Conservation (phyloP, 2,888 invertebrate genomes). For the Trimorus sp. region DNA sequence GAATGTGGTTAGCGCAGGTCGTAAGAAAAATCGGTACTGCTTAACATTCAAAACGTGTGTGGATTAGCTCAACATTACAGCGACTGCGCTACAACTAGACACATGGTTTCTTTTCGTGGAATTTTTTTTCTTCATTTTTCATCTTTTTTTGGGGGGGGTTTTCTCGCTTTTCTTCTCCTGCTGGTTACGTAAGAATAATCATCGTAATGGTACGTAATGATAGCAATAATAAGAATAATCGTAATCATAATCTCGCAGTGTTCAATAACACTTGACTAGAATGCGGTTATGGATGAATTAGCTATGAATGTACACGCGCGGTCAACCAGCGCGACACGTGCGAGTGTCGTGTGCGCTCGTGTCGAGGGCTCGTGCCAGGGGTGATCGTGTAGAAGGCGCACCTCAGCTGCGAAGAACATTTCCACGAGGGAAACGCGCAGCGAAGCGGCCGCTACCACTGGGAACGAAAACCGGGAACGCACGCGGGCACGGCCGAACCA, state of each 20-base stretch:
- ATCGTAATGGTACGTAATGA: slow-evolving; percentile 38
- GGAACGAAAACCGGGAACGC: background rate
- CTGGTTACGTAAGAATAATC: slow-evolving; percentile 33
- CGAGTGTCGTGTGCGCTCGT: slow-evolving; percentile 57
- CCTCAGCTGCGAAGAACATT: no score
- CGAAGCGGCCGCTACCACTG: slow-evolving; percentile 17
- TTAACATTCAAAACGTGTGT: slow-evolving; percentile 60
- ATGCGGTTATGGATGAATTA: slow-evolving; percentile 62
- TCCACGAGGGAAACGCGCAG: no score
- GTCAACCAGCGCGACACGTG: slow-evolving; percentile 59
- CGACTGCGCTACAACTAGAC: slow-evolving; percentile 64
- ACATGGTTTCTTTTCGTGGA: slow-evolving; percentile 21
- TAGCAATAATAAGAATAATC: slow-evolving; percentile 26
- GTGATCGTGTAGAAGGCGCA: no score
- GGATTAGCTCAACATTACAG: slow-evolving; percentile 66
- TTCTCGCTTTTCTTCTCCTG: slow-evolving; percentile 12
- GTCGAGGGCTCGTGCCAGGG: slow-evolving; percentile 45
- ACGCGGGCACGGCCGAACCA: no score
- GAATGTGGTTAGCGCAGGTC: slow-evolving; percentile 51
- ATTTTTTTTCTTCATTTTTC: slow-evolving; percentile 24
- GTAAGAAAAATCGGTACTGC: slow-evolving; percentile 44
- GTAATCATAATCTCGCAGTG: slow-evolving; percentile 57
- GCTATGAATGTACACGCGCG: slow-evolving; percentile 54
- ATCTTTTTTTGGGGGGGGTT: background rate
- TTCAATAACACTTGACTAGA: slow-evolving; percentile 59